These are phyloP conservation scores for Aporophyla lueneburgensis DNA, from an alignment of 2,888 invertebrate genomes.

Conservation along the genomic window DNA sequence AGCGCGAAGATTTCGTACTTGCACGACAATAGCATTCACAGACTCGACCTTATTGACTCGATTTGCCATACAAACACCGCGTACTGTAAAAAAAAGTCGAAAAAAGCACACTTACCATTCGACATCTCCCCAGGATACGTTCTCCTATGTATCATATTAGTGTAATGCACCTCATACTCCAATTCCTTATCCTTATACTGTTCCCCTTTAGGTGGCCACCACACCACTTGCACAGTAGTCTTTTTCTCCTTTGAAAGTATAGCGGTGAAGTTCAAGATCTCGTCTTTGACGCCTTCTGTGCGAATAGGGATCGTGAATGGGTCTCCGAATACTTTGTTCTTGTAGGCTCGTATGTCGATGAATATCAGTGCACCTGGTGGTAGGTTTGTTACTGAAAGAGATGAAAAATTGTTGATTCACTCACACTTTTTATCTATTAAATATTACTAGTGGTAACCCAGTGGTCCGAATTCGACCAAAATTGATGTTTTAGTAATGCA, in stretches of 20 bases:
- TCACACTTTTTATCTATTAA: neutral
- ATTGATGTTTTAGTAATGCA: no score
- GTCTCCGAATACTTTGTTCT: conserved; percentile 90
- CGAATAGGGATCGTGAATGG: conserved; percentile 84
- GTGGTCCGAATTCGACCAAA: no score
- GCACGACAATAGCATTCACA: neutral
- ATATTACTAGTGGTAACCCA: neutral
- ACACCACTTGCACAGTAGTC: conserved; percentile 92
- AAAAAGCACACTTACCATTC: conserved; percentile 88
- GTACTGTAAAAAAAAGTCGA: neutral
- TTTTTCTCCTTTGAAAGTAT: conserved; percentile 89
- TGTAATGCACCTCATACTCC: conserved; percentile 94
- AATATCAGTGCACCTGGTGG: conserved; percentile 87
- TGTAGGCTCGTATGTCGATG: conserved; percentile 92
- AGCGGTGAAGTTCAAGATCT: conserved; percentile 87
- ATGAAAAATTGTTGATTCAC: neutral
- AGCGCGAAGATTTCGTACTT: neutral
- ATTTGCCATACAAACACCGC: neutral
- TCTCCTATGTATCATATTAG: conserved; percentile 81
- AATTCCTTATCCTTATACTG: conserved; percentile 84
- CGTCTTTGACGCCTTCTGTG: conserved; percentile 89
- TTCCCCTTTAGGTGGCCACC: conserved; percentile 92
- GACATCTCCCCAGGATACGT: conserved; percentile 85
- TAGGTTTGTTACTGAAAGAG: conserved; percentile 87
- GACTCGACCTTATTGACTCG: neutral